Conservation (phyloP, 2,113 vertebrate genomes). For the Dendrocopos noguchii region DNA sequence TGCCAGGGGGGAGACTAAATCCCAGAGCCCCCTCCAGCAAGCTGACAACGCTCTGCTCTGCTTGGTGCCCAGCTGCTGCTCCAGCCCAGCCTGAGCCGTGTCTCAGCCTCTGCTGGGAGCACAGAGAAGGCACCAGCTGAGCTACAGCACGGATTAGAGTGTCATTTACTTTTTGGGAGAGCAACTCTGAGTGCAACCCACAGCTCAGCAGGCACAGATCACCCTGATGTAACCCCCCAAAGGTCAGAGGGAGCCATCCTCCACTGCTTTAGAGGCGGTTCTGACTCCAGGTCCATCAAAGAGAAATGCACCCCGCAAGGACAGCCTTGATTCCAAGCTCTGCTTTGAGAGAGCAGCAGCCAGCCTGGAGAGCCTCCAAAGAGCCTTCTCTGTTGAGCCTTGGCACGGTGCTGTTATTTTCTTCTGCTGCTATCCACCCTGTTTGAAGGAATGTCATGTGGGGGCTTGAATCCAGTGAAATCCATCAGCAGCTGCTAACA, state of each 20-base stretch:
- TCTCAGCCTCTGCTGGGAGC: neutral
- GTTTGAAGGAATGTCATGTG: neutral
- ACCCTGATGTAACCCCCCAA: neutral
- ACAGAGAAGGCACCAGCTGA: neutral
- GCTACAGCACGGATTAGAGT: neutral
- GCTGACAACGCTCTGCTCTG: no score
- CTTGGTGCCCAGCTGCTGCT: neutral
- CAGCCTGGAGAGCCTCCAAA: neutral
- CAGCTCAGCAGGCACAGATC: neutral
- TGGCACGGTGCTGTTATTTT: neutral
- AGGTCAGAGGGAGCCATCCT: neutral
- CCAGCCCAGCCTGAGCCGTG: neutral
- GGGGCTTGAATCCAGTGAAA: neutral
- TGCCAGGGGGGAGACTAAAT: neutral
- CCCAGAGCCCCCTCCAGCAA: neutral
- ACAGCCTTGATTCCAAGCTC: neutral
- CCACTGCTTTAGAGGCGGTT: neutral
- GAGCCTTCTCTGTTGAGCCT: neutral
- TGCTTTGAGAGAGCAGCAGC: neutral
- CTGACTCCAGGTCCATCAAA: neutral
- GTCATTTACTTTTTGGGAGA: neutral
- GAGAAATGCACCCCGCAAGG: neutral
- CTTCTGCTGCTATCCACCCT: neutral
- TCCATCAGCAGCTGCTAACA: rapidly evolving
- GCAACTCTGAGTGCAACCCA: neutral